Evolutionary conservation across 2,113 vertebrate genomes (phyloP), one percentile per base, ranked within the genome.

Genomic region (Aleadryas rufinucha): DNA sequence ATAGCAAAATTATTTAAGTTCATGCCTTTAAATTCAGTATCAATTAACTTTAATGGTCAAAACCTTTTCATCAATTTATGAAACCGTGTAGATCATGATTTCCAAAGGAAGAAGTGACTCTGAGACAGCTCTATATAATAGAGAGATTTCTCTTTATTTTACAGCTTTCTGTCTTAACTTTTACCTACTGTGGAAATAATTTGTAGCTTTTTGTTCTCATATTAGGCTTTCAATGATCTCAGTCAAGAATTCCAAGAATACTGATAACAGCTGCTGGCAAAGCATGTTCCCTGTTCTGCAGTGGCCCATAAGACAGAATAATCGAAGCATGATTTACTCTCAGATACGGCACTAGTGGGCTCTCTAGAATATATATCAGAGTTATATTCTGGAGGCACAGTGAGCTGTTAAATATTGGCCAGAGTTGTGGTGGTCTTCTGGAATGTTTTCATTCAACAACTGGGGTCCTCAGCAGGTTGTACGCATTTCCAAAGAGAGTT

Each of bases 21-120:
- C 71, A 76, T 95, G 94, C 54, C 71, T 97, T 94, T 95, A 96
- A 97, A 97, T 97, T 97, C 93, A 95, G 64, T 95, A 97, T 97
- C 97, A 98, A 97, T 98, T 97, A 97, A 97, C 79, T 97, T 97
- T 96, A 97, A 97, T 93, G 89, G 97, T 97, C 97, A 98, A 96
- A 97, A 97, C 84, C 92, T 90, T 95, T 97, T 93, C 49, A 96
- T 97, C 54, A 53, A 96, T 96, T 97, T 95, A 96, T 96, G 91
- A 93, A 97, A 96, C 77, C 86, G 35, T 95, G 95, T 95, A 97
- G 96, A 97, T 98, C 93, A 94, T 97, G 94, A 96, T 97, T 98
- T 97, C 94, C 91, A 93, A 95, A 97, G 93, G 95, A 97, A 97
- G 95, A 95, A 97, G 87, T 93, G 74, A 90, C 87, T 97, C 96